Percentiles rank a stretch among this genome's conserved stretches.
These are phyloP conservation scores for Caenorhabditis macrosperma DNA, from an alignment of 2,888 invertebrate species.

Conservation along the genomic window DNA sequence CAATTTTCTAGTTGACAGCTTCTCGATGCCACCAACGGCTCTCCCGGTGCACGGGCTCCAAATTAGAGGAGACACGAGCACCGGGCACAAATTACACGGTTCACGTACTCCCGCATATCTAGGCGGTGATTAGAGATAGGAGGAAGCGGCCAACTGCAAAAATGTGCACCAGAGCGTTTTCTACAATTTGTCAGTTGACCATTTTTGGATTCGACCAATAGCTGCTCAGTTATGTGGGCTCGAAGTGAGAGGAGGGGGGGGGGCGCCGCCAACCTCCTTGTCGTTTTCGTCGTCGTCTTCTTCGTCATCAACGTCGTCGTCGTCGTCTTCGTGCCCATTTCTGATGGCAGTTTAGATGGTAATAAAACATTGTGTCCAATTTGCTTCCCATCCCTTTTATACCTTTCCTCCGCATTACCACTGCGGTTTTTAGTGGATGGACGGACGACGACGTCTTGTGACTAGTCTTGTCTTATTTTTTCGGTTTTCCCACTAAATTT, in stretches of 20 bases:
- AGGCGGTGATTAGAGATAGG: neutral
- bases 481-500: neutral
- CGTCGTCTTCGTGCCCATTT: no score
- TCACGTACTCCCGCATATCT: neutral
- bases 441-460: neutral
- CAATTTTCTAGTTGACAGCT: neutral
- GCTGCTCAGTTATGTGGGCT: neutral
- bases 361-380: neutral
- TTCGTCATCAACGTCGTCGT: no score
- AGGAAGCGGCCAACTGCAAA: neutral
- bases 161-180: neutral
- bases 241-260: neutral
- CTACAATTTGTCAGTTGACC: neutral
- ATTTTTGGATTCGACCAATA: neutral
- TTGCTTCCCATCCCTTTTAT: neutral
- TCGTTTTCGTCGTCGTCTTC: no score
- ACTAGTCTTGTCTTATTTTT: no score
- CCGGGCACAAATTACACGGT: no score
- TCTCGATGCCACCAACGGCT: neutral
- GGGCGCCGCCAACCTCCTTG: no score
- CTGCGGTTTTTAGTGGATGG: neutral
- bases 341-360: neutral
- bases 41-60: neutral
- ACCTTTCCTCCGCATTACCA: neutral
- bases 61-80: no score